phyloP scores from a whole-genome alignment of 2,888 invertebrate genomes.

The Marronus borbonicus region DNA sequence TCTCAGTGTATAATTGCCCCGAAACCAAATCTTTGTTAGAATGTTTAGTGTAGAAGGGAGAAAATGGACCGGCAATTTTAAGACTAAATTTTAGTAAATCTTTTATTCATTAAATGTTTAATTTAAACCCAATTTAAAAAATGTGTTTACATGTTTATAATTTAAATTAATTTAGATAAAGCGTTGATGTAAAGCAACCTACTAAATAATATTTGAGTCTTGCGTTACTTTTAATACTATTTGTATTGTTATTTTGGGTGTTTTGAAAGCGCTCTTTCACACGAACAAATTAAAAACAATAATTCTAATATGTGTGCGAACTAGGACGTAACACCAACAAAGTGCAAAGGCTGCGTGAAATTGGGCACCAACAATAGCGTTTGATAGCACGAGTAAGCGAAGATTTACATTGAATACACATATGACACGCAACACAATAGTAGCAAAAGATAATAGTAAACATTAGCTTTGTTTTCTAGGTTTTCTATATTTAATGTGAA shows the following conservation, averaged over 20 bases:
- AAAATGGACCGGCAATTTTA: too few relatives aligned
- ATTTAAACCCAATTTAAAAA: not conserved
- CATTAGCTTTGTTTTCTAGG: too few relatives aligned
- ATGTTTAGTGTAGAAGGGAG: too few relatives aligned
- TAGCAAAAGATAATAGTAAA: too few relatives aligned
- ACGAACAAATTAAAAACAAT: not conserved
- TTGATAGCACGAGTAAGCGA: not conserved
- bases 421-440: too few relatives aligned
- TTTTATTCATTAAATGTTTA: too few relatives aligned
- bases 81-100: too few relatives aligned
- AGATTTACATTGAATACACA: not conserved
- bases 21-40: too few relatives aligned
- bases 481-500: too few relatives aligned
- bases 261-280: not conserved
- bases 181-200: not conserved
- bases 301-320: slow-evolving; percentile 2
- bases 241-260: not conserved
- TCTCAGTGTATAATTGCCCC: too few relatives aligned
- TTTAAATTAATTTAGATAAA: not conserved
- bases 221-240: not conserved
- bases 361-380: not conserved
- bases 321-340: slow-evolving; percentile 2
- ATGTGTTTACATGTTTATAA: not conserved
- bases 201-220: too few relatives aligned
- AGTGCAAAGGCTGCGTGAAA: slow-evolving; percentile 10